These are phyloP conservation scores for Linyphia triangularis DNA, from an alignment of 2,888 invertebrate species.

Conservation along the genomic window DNA sequence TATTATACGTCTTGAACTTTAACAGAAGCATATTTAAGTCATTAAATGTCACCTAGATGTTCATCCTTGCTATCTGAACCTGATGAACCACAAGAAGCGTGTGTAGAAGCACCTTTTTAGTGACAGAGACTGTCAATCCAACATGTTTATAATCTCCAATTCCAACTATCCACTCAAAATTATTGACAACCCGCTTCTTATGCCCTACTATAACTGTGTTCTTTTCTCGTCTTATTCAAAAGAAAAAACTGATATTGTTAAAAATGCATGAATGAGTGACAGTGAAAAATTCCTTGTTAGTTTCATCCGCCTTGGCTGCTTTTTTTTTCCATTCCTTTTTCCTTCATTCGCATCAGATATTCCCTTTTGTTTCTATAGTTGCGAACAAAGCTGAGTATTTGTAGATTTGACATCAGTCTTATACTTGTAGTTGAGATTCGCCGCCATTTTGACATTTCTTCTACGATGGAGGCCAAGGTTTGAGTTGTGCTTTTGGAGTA, in stretches of 20 bases:
- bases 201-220: background rate
- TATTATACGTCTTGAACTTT: no score
- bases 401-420: background rate
- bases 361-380: background rate
- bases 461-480: no score
- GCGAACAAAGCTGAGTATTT: background rate
- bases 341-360: background rate
- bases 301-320: constrained; percentile 8
- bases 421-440: no score
- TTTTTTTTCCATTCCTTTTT: constrained; percentile 1
- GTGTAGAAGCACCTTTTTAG: no score
- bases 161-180: constrained; percentile 2
- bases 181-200: background rate
- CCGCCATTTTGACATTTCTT: background rate
- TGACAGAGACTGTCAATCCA: no score
- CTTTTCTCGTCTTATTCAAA: no score
- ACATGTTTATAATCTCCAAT: no score
- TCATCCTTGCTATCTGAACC: no score
- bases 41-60: no score
- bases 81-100: no score
- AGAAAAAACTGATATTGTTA: constrained; percentile 22
- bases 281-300: constrained; percentile 45
- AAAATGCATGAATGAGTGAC: constrained; percentile 36
- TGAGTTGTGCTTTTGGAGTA: no score
- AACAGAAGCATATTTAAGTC: no score